These are phyloP conservation scores for Synanceia verrucosa DNA, from an alignment of 2,797 vertebrate genomes.

Conservation along the genomic window DNA sequence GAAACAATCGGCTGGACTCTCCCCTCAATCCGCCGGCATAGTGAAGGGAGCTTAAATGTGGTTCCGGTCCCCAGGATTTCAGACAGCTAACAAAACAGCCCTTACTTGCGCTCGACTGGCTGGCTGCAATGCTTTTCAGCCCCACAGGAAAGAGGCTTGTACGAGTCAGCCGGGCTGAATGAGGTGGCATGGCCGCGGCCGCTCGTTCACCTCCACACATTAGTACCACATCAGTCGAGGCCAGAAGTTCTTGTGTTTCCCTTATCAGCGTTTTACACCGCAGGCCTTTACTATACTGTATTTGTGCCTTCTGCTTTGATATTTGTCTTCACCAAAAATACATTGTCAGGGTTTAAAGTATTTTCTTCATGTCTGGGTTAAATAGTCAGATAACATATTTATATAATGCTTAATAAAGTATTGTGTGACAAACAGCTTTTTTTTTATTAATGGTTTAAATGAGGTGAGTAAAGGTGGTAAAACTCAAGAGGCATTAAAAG, in stretches of 20 bases:
- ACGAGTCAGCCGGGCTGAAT: conserved; percentile 84
- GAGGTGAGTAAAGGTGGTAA: conserved; percentile 10
- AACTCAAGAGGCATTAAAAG: conserved; percentile 45
- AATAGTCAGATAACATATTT: conserved; percentile 24
- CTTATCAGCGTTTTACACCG: conserved; percentile 61
- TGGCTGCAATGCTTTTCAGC: conserved; percentile 93
- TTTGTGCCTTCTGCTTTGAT: conserved; percentile 39
- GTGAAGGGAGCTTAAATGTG: conserved; percentile 90
- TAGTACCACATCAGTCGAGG: conserved; percentile 54
- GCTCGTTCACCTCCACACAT: conserved; percentile 76
- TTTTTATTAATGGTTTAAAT: conserved; percentile 19
- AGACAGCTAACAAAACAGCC: conserved; percentile 95
- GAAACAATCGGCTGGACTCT: conserved; percentile 93
- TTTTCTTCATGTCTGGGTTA: conserved; percentile 19
- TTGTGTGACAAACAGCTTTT: conserved; percentile 37
- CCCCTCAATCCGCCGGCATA: conserved; percentile 89
- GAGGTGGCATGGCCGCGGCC: conserved; percentile 77
- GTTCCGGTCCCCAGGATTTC: conserved; percentile 94
- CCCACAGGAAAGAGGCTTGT: conserved; percentile 87
- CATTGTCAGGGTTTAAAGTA: conserved; percentile 13
- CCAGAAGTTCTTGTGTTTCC: conserved; percentile 54
- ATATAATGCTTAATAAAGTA: conserved; percentile 57
- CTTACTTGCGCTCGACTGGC: conserved; percentile 91
- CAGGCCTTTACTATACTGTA: conserved; percentile 23
- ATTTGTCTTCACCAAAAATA: not conserved